Evolutionary conservation across 2,888 invertebrate genomes (phyloP), one percentile per base, ranked within the genome.

Genomic region (Sinelater perroti): DNA sequence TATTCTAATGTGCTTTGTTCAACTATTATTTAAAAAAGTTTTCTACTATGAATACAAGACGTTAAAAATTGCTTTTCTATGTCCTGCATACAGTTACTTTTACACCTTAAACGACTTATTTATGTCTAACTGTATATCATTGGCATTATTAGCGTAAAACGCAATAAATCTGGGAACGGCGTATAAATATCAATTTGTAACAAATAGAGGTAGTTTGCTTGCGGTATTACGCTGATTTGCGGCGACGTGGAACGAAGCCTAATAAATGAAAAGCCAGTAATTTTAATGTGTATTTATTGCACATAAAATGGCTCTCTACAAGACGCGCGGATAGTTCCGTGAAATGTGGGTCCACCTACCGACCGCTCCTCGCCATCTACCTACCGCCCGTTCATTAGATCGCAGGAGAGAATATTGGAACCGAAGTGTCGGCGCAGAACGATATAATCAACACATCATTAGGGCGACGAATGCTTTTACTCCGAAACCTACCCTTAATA

Each of bases 401-500:
- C 20, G 17, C 11, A 10, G 31, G 28, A 17, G 13, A 31, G 33
- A 45, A 30, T 24, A 35, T 54, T 21, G 20, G 28, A 13, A 16
- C 36, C 44, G 30, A 54, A 55, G 40, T 40, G 38, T 38, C 47
- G 28, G 33, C 21, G 31, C 28, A 4, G 28, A 47, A 38, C 24
- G 47, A 47, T 47, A 55, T 42, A 55, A 55, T 55, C 47, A 40
- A 47, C 33, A 47, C 54, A 38, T 54, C 47, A 54, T 54, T 54
- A 54, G 31, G 63, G 66, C 68, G 63, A 53, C 53, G 28, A 53
- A 44, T 45, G 33, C 28, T 11, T 62, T 69, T 67, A 69, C 68
- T 66, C 63, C 61, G 61, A 64, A 65, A 68, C 65, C 64, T 67
- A 69, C 68, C 67, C 69, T 66, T 67, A 65, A 61, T 69, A 69